Conservation (phyloP, 2,113 vertebrate genomes). For the Tragelaphus imberbis region DNA sequence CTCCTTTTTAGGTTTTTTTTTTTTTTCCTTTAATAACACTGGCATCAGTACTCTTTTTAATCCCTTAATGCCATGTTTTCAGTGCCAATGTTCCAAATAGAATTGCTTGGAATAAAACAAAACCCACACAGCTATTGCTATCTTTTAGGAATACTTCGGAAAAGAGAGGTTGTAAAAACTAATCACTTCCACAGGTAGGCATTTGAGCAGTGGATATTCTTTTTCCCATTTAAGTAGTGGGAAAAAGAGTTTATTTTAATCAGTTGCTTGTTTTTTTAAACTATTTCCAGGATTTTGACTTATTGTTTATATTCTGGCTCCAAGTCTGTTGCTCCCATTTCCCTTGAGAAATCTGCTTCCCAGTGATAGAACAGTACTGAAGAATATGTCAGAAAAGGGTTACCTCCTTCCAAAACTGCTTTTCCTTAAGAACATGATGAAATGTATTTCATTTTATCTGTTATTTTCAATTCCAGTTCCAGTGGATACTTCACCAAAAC, state of each 20-base stretch:
- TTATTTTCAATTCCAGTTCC: constrained; percentile 10
- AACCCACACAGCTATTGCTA: not conserved
- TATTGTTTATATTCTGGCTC: not conserved
- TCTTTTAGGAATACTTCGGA: constrained; percentile 1
- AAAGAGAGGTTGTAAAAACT: not conserved
- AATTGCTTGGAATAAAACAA: constrained; percentile 24
- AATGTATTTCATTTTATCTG: constrained; percentile 2
- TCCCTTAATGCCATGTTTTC: constrained; percentile 33
- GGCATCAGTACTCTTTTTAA: constrained; percentile 46
- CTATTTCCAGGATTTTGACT: constrained; percentile 6
- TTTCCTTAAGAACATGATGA: constrained; percentile 26
- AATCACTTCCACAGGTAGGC: not conserved
- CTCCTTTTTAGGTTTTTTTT: not conserved
- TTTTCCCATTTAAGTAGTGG: not conserved
- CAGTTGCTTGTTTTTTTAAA: not conserved
- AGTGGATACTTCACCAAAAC: constrained; percentile 11
- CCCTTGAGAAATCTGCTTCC: not conserved
- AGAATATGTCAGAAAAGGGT: not conserved
- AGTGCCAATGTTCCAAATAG: constrained; percentile 11
- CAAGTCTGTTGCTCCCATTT: not conserved
- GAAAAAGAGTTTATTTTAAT: constrained; percentile 4
- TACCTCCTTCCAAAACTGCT: not conserved
- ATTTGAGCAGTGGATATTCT: not conserved
- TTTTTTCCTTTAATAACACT: not conserved
- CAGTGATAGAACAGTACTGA: not conserved